phyloP scores from a whole-genome alignment of 2,888 invertebrate genomes.

The Dolomedes plantarius region DNA sequence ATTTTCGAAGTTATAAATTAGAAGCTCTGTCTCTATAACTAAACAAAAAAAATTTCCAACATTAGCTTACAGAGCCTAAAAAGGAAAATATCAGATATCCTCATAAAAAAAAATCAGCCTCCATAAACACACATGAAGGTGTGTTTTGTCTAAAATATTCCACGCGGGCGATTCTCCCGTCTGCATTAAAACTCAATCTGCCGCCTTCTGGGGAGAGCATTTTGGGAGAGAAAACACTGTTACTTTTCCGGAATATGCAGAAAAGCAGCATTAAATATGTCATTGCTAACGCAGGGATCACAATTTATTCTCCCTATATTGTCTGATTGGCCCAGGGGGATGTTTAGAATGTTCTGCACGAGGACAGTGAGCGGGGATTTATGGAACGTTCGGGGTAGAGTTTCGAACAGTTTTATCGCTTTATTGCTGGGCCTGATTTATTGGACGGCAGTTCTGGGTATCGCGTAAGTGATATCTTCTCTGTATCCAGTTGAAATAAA shows the following conservation, averaged over 20 bases:
- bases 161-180: no score
- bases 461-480: not conserved
- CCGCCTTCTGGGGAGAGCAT: no score
- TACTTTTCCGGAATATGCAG: not conserved
- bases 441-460: not conserved
- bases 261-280: not conserved
- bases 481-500: not conserved
- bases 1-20: no score
- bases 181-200: no score
- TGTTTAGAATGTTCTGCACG: not conserved
- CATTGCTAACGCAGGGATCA: not conserved
- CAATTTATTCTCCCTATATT: not conserved
- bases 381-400: slow-evolving; percentile 36
- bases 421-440: slow-evolving; percentile 17
- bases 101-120: no score
- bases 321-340: not conserved
- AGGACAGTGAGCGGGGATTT: not conserved
- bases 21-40: no score
- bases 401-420: slow-evolving; percentile 40
- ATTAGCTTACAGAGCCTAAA: no score
- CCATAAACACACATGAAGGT: no score
- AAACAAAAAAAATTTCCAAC: no score
- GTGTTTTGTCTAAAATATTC: no score
- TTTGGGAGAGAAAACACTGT: no score
- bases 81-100: no score